Base-by-base conservation (phyloP, 1,140 invertebrate genomes). In the Meloidogyne hapla region DNA sequence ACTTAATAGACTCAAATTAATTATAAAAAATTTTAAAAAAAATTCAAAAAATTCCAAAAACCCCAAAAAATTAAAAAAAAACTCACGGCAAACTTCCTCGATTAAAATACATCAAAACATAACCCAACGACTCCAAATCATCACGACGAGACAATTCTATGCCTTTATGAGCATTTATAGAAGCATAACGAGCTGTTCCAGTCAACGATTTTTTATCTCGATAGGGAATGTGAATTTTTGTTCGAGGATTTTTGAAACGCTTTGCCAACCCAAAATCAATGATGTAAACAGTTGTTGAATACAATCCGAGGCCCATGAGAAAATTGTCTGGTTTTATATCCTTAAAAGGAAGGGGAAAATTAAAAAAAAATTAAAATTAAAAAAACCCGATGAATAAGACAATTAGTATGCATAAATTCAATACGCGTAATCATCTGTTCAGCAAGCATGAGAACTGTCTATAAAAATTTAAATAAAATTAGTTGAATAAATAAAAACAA, bases 261-360 rank as follows among this genome's bases (percentile, higher is more conserved):
- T 98, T 98, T 76, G 95, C 95, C 84, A 98, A 89, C 66, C 95
- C 95, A 89, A 96, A 98, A 89, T 98, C 95, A 87, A 98, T 98
- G 85, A 98, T 91, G 89, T 95, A 97, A 25, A 98, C 33, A 33
- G 33, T 33, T 33, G 87, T 87, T 95, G 95, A 88, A 95, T 95
- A 89, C 94, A 95, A 84, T 95, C 94, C 94, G 87, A 95, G 95
- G 87, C 96, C 89, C 89, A 90, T 90, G 62, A 90, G 80, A 81
- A 90, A 90, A 80, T 90, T 90, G 77, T 90, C 89, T 62, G 89
- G 89, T 80, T 89, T 89, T 63, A 80, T 81, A 81, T 89, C 89
- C 45, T 89, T 85, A 91, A 91, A 76, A 83, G 91, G 91, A 80
- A 90, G 8, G 28, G 28, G 28, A 33, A 33, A 5, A 33, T 5